Conservation (phyloP, 2,888 invertebrate genomes). For the Eurytoma californica region DNA sequence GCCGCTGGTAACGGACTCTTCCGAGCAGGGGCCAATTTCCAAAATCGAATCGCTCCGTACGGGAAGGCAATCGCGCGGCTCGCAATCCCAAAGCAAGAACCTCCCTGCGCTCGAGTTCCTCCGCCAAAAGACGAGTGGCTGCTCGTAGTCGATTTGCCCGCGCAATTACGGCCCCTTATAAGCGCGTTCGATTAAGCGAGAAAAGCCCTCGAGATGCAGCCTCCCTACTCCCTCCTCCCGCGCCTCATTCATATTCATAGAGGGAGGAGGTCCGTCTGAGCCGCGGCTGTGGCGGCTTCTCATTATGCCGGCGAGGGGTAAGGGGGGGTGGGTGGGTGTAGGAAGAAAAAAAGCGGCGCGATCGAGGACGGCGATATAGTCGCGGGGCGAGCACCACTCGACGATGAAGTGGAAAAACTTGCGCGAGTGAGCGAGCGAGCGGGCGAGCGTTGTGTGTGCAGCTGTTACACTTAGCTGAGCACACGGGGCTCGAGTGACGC, state of each 20-base stretch:
- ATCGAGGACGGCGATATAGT: conserved; percentile 23
- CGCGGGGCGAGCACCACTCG: conserved; percentile 3
- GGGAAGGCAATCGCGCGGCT: no score
- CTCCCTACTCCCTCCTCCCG: no score
- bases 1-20: no score
- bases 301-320: conserved; percentile 8
- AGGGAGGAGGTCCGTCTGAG: background rate
- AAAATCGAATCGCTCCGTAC: no score
- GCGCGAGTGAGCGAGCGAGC: no score
- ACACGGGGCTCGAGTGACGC: background rate
- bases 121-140: no score
- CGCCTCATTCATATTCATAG: conserved; percentile 28
- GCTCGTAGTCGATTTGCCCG: background rate
- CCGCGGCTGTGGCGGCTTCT: background rate
- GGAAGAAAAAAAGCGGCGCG: conserved; percentile 5
- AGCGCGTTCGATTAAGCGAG: conserved; percentile 26
- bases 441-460: background rate
- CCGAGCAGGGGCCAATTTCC: no score
- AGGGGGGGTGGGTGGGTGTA: no score
- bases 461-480: conserved; percentile 19
- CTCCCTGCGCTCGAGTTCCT: no score
- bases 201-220: conserved; percentile 14
- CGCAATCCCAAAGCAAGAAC: no score
- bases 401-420: conserved; percentile 40
- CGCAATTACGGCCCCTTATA: background rate